Evolutionary conservation across 2,797 vertebrate species (phyloP).

Genomic region (Pangasius djambal): DNA sequence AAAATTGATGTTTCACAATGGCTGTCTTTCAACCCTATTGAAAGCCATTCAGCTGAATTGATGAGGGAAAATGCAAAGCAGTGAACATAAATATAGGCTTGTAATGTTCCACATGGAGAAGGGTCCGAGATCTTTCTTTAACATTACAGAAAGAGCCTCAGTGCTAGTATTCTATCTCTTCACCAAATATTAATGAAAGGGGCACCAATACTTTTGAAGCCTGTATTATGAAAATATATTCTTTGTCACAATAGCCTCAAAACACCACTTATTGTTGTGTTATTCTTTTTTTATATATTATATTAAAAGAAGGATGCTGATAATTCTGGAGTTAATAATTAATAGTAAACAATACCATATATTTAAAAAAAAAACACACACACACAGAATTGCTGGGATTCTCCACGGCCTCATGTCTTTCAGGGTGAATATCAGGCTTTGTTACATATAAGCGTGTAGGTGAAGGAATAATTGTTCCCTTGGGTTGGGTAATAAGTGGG

Average conservation of each 20-base stretch:
- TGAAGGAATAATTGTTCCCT: slow-evolving; percentile 69
- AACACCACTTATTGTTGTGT: neutral
- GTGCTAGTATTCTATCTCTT: neutral
- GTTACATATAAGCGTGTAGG: slow-evolving; percentile 41
- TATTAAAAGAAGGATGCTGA: neutral
- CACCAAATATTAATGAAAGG: neutral
- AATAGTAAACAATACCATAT: neutral
- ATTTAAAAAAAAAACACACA: neutral
- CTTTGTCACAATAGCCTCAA: neutral
- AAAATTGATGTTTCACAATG: neutral
- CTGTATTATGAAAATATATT: neutral
- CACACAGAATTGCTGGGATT: slow-evolving; percentile 37
- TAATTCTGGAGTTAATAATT: neutral
- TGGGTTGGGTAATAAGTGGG: slow-evolving; percentile 76
- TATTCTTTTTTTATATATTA: neutral
- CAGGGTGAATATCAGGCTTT: slow-evolving; percentile 39
- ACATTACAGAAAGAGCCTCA: neutral
- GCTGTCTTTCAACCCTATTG: neutral
- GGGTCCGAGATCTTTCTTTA: neutral
- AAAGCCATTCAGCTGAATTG: neutral
- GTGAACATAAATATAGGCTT: neutral
- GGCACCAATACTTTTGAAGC: neutral
- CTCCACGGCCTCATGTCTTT: slow-evolving; percentile 45
- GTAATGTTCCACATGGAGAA: neutral
- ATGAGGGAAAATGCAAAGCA: neutral